Conservation (phyloP, 2,888 invertebrate species). For the Metellina segmentata region DNA sequence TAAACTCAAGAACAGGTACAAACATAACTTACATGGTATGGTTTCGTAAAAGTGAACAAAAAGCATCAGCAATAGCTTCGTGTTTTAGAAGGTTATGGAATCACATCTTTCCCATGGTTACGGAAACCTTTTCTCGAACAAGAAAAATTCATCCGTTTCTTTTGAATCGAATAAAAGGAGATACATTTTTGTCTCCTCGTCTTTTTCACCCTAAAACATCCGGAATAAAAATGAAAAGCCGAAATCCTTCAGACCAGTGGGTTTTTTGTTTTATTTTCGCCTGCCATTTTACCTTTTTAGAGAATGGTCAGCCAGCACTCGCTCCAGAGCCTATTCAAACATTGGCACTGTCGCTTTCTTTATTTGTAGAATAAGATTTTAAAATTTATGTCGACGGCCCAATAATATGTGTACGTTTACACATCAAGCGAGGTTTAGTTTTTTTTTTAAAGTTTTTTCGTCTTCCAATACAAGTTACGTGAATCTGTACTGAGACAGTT, state of each 20-base stretch:
- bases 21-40: neutral
- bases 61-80: neutral
- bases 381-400: neutral
- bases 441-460: neutral
- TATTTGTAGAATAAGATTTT: slow-evolving; percentile 19
- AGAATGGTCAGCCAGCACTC: slow-evolving; percentile 29
- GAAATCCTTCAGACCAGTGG: slow-evolving; percentile 19
- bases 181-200: neutral
- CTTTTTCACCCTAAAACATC: slow-evolving; percentile 9
- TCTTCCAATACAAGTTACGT: neutral
- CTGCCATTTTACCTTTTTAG: slow-evolving; percentile 6
- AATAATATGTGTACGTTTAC: neutral
- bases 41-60: neutral
- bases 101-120: slow-evolving; percentile 42
- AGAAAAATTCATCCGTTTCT: slow-evolving; percentile 39
- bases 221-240: slow-evolving; percentile 20
- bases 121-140: slow-evolving; percentile 6
- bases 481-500: neutral
- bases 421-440: neutral
- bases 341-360: slow-evolving; percentile 46
- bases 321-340: slow-evolving; percentile 45
- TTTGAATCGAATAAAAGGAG: slow-evolving; percentile 25
- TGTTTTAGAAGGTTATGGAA: slow-evolving; percentile 14
- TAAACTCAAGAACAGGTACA: too few species aligned
- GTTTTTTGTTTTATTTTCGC: slow-evolving; percentile 8